Base-by-base conservation (phyloP, 2,888 invertebrate genomes). In the Eupithecia subfuscata region DNA sequence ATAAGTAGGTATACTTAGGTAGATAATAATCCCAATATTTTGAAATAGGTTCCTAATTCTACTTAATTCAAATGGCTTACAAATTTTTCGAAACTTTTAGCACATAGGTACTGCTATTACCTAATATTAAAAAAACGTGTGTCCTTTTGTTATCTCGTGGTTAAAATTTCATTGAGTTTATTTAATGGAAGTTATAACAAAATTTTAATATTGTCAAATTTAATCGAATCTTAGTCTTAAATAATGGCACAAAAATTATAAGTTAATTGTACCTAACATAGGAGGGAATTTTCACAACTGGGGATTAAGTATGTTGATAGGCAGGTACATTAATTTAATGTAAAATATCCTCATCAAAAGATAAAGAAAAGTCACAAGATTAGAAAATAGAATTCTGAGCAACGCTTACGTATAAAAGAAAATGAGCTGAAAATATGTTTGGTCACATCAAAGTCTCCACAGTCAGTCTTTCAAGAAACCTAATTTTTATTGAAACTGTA, bases 201-300 rank as follows among this genome's bases (percentile, higher is more conserved):
- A 71, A 25, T 37, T 71, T 25, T 88, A 88, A 92, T 93, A 93
- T 93, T 94, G 92, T 93, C 92, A 82, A 92, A 90, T 91, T 89
- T 83, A 86, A 90, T 90, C 82, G 89, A 90, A 86, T 87, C 93
- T 92, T 94, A 92, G 88, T 80, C 84, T 91, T 92, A 93, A 91
- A 91, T 83, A 89, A 94, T 95, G 94, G 94, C 94, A 95, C 94
- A 90, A 87, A 93, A 93, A 92, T 89, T 92, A 92, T 90, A n/a
- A 22, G n/a, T 68, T 16, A n/a, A 43, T n/a, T 14, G 68, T 40
- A 88, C 89, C 90, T 92, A 93, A 93, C 90, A 90, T 89, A 93
- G 94, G 95, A 94, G 92, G 95, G 95, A 94, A 90, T 91, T 86
- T 90, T 94, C 95, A 95, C 95, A 95, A 94, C 94, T 89, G 90